Base-by-base conservation (phyloP, 2,888 invertebrate genomes). In the Lepetodrilus schrolli region DNA sequence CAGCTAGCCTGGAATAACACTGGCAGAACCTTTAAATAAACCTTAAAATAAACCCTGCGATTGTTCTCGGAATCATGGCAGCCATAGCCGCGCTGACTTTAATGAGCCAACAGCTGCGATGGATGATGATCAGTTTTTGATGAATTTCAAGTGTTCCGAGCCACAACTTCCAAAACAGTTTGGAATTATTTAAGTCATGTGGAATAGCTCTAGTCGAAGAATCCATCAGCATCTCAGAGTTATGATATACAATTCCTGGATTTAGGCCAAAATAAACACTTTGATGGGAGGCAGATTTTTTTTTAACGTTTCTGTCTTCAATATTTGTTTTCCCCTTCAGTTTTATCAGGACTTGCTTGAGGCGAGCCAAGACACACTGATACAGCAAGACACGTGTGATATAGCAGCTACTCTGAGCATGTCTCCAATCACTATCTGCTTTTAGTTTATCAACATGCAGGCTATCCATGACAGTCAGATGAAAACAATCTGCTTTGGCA, bases 21-120 rank as follows among this genome's bases (percentile, higher is more conserved):
- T 58, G 58, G 58, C 17, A 30, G 34, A 58, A 30, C 34, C 30
- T 58, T 58, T 34, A 58, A n/a, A 58, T 34, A n/a, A 58, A 58
- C 17, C n/a, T n/a, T n/a, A n/a, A n/a, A n/a, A n/a, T n/a, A n/a
- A 30, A 58, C n/a, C 13, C 43, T 3, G 43, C 43, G n/a, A 43
- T 58, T 30, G 17, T 34, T 17, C 3, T 34, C 10, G 7, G 34
- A 58, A 58, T 30, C 58, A 30, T 43, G 17, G 13, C 17, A 43
- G 43, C 17, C n/a, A 17, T 43, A 17, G 4, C 0, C 17, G 17
- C 17, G 17, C 43, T 43, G 58, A 58, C 58, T 17, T 17, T 58
- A 34, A 58, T 34, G 58, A n/a, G 34, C 13, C 13, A 30, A 30
- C 43, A 43, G 13, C 21, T n/a, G 34, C 21, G 58, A 58, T 34